phyloP scores from a whole-genome alignment of 2,888 invertebrate genomes.

The Thereva unica region DNA sequence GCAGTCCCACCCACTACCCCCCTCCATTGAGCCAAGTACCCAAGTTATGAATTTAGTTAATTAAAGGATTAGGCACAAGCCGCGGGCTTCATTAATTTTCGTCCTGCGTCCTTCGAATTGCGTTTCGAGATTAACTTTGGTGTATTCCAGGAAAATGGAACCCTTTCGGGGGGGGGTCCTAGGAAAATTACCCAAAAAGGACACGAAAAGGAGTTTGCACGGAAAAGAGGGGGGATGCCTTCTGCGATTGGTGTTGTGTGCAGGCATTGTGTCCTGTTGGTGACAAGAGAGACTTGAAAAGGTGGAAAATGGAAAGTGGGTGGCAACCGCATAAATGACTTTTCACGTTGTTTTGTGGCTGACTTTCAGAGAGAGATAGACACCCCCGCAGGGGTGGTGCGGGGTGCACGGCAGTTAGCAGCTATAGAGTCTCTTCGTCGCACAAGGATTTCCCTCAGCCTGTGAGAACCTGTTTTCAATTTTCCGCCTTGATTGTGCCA shows the following conservation, averaged over 20 bases:
- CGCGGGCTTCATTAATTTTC: conserved; percentile 25
- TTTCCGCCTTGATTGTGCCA: conserved; percentile 10
- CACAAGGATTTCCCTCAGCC: not conserved
- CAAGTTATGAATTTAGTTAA: conserved; percentile 32
- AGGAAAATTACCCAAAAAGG: too few relatives aligned
- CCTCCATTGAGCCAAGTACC: conserved; percentile 10
- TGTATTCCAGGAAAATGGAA: too few relatives aligned
- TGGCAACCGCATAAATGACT: conserved; percentile 25
- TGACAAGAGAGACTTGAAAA: conserved; percentile 6
- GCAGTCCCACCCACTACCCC: not conserved
- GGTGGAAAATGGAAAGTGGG: conserved; percentile 26
- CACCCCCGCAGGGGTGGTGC: not conserved
- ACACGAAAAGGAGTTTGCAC: too few relatives aligned
- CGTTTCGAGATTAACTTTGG: too few relatives aligned
- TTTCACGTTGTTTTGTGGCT: conserved; percentile 8
- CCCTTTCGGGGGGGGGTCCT: too few relatives aligned
- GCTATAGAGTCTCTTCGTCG: not conserved
- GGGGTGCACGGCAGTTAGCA: conserved; percentile 2
- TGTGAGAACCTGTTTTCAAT: conserved; percentile 2
- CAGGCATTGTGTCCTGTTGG: conserved; percentile 5
- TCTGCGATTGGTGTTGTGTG: too few relatives aligned
- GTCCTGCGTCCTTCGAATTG: not conserved
- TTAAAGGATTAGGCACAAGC: conserved; percentile 27
- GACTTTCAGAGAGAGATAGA: not conserved
- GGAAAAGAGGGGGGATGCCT: too few relatives aligned